Base-by-base conservation (phyloP, 2,797 vertebrate genomes). In the Aphelocoma californica region DNA sequence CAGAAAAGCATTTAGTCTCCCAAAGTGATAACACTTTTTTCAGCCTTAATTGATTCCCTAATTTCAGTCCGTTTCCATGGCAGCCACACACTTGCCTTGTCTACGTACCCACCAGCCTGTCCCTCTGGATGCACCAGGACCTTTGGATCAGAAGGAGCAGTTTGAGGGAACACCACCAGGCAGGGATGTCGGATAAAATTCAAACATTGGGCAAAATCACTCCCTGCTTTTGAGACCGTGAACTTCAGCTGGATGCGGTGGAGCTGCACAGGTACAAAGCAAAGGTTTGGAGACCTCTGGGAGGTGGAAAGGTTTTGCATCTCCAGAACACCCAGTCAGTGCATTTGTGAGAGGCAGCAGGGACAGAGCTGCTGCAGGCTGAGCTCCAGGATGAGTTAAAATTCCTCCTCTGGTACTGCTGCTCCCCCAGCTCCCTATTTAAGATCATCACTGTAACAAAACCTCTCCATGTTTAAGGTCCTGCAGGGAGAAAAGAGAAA, bases 161-260 rank as follows among this genome's bases (percentile, higher is more conserved):
- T 0, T 17, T 2, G 50, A 6, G 31, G 48, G 73, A n/a, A 8
- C 53, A 14, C 17, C 54, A 12, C 2, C 67, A 23, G 67, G 29
- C 58, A 56, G 34, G 34, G 19, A 19, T 7, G 31, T 0, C 10
- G 3, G 38, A 14, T 5, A 53, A 54, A 54, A 65, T 24, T 0
- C 48, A 50, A 18, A 14, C 1, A 1, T 0, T 13, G 38, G 28
- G 5, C 26, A 56, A 36, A 77, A 61, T 6, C 50, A 9, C 81
- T 5, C 2, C 44, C 36, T 74, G 13, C 45, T 34, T 10, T 8
- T 6, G 75, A 42, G 34, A 1, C 15, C 10, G 8, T 4, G 28
- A n/a, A 1, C 47, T 31, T 21, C 18, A 34, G 13, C 34, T 19
- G 19, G 20, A 2, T 1, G 2, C 4, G 40, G 23, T 3, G 3